These are phyloP conservation scores for Amphipyra berbera DNA, from an alignment of 2,888 invertebrate species.

Conservation along the genomic window DNA sequence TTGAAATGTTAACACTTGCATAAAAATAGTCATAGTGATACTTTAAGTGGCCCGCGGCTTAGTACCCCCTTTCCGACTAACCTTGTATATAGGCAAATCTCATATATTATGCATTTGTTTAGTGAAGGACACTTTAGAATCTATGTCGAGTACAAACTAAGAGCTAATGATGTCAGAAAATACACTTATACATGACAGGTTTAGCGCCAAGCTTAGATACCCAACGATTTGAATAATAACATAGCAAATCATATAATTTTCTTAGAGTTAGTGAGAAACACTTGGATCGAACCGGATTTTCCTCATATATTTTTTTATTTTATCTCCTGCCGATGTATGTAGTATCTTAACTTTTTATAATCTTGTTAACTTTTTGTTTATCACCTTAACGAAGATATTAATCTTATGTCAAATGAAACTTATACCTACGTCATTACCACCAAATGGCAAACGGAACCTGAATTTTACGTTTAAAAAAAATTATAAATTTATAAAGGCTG, in stretches of 20 bases:
- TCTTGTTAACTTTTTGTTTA: slow-evolving; percentile 23
- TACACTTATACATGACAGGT: background rate
- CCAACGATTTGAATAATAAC: slow-evolving; percentile 33
- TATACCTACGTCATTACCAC: background rate
- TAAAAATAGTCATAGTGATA: too few species aligned
- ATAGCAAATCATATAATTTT: slow-evolving; percentile 40
- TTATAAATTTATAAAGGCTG: too few species aligned
- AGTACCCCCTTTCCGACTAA: too few species aligned
- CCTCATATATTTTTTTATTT: slow-evolving; percentile 43
- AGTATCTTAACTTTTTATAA: slow-evolving; percentile 17
- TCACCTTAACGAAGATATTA: slow-evolving; percentile 22
- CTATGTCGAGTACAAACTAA: slow-evolving; percentile 5
- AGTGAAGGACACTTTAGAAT: slow-evolving; percentile 1
- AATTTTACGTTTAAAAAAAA: too few species aligned
- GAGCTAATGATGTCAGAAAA: slow-evolving; percentile 1
- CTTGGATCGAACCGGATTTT: slow-evolving; percentile 59
- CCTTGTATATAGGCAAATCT: too few species aligned
- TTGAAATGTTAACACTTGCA: too few species aligned
- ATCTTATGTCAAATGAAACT: slow-evolving; percentile 24
- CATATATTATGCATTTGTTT: too few species aligned
- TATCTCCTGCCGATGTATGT: slow-evolving; percentile 1
- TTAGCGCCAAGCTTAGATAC: slow-evolving; percentile 9
- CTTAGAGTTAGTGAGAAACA: slow-evolving; percentile 33
- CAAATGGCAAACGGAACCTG: too few species aligned
- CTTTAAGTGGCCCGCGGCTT: too few species aligned